A percentile compares a stretch with the other conserved stretches of the same genome.
Evolutionary conservation across 2,888 invertebrate genomes (phyloP).

Genomic region (Zygothrica quintamaculata): DNA sequence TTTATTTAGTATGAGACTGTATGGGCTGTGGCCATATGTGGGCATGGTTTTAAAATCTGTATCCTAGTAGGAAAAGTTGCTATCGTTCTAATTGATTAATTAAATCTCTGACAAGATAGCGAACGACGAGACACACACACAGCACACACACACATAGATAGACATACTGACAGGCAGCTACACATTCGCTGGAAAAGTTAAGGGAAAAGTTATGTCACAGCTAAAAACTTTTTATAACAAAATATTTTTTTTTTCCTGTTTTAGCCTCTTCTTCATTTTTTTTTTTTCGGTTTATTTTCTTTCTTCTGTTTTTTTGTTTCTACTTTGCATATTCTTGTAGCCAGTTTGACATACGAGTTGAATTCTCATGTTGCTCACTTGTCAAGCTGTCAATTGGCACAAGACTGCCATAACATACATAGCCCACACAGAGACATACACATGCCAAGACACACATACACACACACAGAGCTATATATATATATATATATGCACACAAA

Average conservation of each 20-base stretch:
- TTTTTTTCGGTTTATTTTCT: too few relatives aligned
- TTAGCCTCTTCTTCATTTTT: conserved; percentile 29
- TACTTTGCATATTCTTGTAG: conserved; percentile 58
- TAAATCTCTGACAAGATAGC: conserved; percentile 59
- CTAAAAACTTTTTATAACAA: conserved; percentile 51
- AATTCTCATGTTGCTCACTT: conserved; percentile 79
- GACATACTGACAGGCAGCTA: conserved; percentile 18
- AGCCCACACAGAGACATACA: conserved; percentile 26
- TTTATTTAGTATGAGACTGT: conserved; percentile 18
- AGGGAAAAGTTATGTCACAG: conserved; percentile 66
- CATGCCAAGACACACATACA: conserved; percentile 6
- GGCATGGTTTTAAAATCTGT: conserved; percentile 5
- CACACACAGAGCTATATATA: conserved; percentile 5
- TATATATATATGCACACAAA: background rate
- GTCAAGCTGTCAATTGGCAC: conserved; percentile 76
- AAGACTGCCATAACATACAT: conserved; percentile 50
- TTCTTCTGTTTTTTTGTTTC: conserved; percentile 40
- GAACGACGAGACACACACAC: conserved; percentile 16
- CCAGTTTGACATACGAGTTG: conserved; percentile 65
- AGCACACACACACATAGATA: conserved; percentile 11
- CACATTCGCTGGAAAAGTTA: conserved; percentile 53
- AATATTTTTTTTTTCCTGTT: too few relatives aligned
- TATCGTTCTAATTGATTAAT: conserved; percentile 77
- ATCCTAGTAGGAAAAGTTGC: conserved; percentile 56
- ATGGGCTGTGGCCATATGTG: conserved; percentile 9